Evolutionary conservation across 2,888 invertebrate species (phyloP).

Genomic region (Hirtodrosophila confusa): DNA sequence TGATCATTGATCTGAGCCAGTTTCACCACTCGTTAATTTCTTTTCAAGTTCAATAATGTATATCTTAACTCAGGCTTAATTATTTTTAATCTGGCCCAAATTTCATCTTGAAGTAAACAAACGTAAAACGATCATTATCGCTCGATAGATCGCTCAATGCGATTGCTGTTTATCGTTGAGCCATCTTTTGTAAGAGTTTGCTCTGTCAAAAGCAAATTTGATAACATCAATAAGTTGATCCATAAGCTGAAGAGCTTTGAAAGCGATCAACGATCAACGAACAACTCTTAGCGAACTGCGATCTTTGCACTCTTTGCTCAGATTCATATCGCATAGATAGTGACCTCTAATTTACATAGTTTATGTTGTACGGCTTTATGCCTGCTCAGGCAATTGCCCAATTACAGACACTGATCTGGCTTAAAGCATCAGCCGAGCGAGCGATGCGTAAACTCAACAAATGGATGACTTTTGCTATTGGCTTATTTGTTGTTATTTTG

Average conservation of each 20-base stretch:
- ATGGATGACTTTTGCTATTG: slow-evolving; percentile 19
- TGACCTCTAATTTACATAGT: slow-evolving; percentile 41
- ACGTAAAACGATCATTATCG: too few relatives aligned
- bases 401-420: slow-evolving; percentile 33
- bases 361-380: slow-evolving; percentile 5
- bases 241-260: neutral
- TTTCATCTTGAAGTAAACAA: too few relatives aligned
- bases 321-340: slow-evolving; percentile 20
- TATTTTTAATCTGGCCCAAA: too few relatives aligned
- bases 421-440: neutral
- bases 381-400: slow-evolving; percentile 37
- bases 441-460: slow-evolving; percentile 18
- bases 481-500: slow-evolving; percentile 10
- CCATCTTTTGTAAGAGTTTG: too few relatives aligned
- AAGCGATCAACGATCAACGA: slow-evolving; percentile 13
- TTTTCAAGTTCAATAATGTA: too few relatives aligned
- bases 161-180: too few relatives aligned
- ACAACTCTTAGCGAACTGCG: slow-evolving; percentile 13
- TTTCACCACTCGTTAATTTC: too few relatives aligned
- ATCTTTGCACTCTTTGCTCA: slow-evolving; percentile 21
- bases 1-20: too few relatives aligned
- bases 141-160: too few relatives aligned
- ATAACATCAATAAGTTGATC: too few relatives aligned
- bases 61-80: too few relatives aligned
- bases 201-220: too few relatives aligned